Base-by-base conservation (phyloP, 2,888 invertebrate species). In the Deilephila porcellus region DNA sequence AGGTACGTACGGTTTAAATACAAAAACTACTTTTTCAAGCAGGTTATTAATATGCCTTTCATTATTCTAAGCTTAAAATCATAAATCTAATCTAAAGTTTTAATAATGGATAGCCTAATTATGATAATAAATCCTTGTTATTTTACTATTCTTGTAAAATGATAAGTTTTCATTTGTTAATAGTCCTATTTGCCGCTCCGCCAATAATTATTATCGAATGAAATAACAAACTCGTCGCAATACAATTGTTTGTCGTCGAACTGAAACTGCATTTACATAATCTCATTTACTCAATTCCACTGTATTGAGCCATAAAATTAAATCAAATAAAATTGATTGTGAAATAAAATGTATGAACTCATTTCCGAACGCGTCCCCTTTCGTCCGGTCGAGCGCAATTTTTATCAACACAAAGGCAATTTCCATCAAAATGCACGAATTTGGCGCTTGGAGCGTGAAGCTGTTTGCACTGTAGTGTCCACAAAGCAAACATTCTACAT, bases 351-450 rank as follows among this genome's bases (percentile, higher is more conserved):
- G 90, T 87, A 89, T 88, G 85, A 86, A 88, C 88, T 90, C 89
- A 92, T 92, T 92, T 92, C 92, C 92, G 86, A 85, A 77, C 82
- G 81, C 82, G 81, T 73, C 78, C 81, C 83, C 87, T 85, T 85
- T 84, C 86, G 86, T 82, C 85, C 84, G 86, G 86, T 80, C 84
- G 86, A 85, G 80, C 85, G 83, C 86, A 83, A 83, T 89, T 88
- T 91, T 91, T 91, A 85, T 91, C 89, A 88, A 89, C 87, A 90
- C 91, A 91, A 91, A 91, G 88, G 88, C 88, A 86, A 85, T 87
- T 88, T 83, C 86, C 89, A 91, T 92, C 90, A 91, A 90, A 91
- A 91, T 92, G 88, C 90, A 90, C 87, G 88, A 88, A 87, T 88
- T 88, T 86, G 85, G 83, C 78, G 80, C 83, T 82, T 81, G 82